phyloP scores from a whole-genome alignment of 2,113 vertebrate genomes.

The Galeopterus variegatus region DNA sequence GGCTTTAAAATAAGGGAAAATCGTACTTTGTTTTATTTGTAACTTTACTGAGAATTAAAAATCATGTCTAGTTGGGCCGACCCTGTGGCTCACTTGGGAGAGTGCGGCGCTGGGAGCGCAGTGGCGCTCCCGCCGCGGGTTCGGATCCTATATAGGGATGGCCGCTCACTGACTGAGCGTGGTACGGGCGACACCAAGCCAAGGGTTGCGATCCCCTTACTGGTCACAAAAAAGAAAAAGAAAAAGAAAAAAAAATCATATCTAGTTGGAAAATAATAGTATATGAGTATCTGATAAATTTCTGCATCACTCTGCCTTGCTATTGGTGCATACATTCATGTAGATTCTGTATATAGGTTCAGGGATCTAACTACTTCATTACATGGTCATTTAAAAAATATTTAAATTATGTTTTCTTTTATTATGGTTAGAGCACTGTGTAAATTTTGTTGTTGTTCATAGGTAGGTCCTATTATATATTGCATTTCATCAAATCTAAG shows the following conservation, averaged over 20 bases:
- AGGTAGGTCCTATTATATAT: neutral
- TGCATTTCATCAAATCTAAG: constrained; percentile 16
- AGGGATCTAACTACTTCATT: neutral
- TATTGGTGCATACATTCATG: neutral
- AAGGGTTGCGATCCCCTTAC: too few relatives aligned
- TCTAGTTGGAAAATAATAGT: constrained; percentile 1
- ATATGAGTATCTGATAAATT: neutral
- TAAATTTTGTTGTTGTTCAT: neutral
- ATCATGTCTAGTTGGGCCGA: constrained; percentile 28
- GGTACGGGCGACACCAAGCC: too few relatives aligned
- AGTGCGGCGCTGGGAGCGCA: too few relatives aligned
- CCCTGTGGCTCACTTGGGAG: too few relatives aligned
- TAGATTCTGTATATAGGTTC: neutral
- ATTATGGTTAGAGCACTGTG: neutral
- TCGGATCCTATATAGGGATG: too few relatives aligned
- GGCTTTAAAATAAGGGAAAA: neutral
- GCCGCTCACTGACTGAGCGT: too few relatives aligned
- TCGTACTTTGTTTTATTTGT: neutral
- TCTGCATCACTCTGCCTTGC: neutral
- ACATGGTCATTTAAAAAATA: neutral
- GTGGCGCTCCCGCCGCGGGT: too few relatives aligned
- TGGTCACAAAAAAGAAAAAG: too few relatives aligned
- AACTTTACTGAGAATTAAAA: constrained; percentile 35
- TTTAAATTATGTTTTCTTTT: neutral
- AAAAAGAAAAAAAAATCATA: constrained; percentile 3